These are phyloP conservation scores for Muscina levida DNA, from an alignment of 2,888 invertebrate species.

Conservation along the genomic window DNA sequence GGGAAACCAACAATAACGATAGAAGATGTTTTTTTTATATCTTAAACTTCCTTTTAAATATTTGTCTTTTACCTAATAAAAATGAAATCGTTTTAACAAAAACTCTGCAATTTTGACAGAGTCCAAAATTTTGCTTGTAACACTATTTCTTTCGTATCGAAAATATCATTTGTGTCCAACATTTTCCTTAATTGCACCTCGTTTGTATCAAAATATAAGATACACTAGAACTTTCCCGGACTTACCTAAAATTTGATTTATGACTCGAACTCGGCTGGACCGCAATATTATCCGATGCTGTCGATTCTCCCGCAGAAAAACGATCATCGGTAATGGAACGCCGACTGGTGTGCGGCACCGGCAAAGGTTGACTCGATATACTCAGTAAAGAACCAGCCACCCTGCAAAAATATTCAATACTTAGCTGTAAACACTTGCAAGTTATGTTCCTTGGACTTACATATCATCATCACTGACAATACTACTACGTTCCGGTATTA, in stretches of 20 bases:
- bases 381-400: slow-evolving; percentile 76
- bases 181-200: too few relatives aligned
- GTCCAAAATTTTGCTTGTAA: too few relatives aligned
- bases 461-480: slow-evolving; percentile 72
- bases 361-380: slow-evolving; percentile 79
- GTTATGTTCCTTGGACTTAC: slow-evolving; percentile 63
- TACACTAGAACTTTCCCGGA: too few relatives aligned
- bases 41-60: too few relatives aligned
- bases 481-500: slow-evolving; percentile 62
- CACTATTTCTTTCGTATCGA: too few relatives aligned
- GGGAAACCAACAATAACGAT: too few relatives aligned
- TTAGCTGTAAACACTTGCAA: slow-evolving; percentile 13
- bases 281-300: slow-evolving; percentile 77
- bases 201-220: too few relatives aligned
- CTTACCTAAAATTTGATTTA: slow-evolving; percentile 78
- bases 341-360: slow-evolving; percentile 75
- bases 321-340: slow-evolving; percentile 77
- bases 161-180: too few relatives aligned
- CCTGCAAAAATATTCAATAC: slow-evolving; percentile 62
- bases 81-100: too few relatives aligned
- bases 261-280: slow-evolving; percentile 79
- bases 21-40: too few relatives aligned
- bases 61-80: too few relatives aligned
- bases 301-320: slow-evolving; percentile 75
- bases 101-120: too few relatives aligned